phyloP scores from a whole-genome alignment of 2,888 invertebrate genomes.

The Scaptomyza reducta region DNA sequence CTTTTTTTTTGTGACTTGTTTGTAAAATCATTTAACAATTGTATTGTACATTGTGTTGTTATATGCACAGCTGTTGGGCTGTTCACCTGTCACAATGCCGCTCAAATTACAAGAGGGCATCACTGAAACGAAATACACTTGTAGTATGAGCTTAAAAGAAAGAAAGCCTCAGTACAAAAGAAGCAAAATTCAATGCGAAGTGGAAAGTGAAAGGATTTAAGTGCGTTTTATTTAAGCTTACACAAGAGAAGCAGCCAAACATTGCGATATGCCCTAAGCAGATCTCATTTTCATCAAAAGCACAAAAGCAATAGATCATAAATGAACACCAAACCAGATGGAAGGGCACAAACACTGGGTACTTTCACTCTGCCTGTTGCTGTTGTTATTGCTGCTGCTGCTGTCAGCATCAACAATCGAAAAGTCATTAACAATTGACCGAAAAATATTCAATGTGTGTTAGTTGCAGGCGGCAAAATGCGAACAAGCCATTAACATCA shows the following conservation, averaged over 20 bases:
- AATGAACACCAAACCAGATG: conserved; percentile 30
- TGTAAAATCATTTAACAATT: conserved; percentile 1
- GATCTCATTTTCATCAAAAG: conserved; percentile 43
- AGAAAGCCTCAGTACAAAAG: conserved; percentile 42
- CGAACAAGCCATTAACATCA: conserved; percentile 59
- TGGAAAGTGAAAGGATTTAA: conserved; percentile 71
- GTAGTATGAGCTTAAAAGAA: conserved; percentile 32
- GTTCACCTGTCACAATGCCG: conserved; percentile 2
- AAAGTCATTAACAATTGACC: conserved; percentile 50
- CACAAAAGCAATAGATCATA: conserved; percentile 51
- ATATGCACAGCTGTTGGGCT: not conserved
- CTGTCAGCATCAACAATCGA: conserved; percentile 37
- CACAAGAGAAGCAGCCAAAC: conserved; percentile 37
- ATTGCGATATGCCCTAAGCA: conserved; percentile 50
- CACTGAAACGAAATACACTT: conserved; percentile 41
- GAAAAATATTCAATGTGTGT: conserved; percentile 25
- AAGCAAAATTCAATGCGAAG: conserved; percentile 42
- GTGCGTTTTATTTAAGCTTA: conserved; percentile 53
- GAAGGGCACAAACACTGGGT: conserved; percentile 16
- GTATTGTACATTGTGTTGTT: not conserved
- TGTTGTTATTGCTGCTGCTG: conserved; percentile 2
- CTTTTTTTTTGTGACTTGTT: not conserved
- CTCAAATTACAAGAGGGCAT: conserved; percentile 24
- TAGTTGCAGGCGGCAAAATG: conserved; percentile 49
- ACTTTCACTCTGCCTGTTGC: conserved; percentile 55